Conservation (phyloP, 2,113 vertebrate species). For the Bujurquina vittata region DNA sequence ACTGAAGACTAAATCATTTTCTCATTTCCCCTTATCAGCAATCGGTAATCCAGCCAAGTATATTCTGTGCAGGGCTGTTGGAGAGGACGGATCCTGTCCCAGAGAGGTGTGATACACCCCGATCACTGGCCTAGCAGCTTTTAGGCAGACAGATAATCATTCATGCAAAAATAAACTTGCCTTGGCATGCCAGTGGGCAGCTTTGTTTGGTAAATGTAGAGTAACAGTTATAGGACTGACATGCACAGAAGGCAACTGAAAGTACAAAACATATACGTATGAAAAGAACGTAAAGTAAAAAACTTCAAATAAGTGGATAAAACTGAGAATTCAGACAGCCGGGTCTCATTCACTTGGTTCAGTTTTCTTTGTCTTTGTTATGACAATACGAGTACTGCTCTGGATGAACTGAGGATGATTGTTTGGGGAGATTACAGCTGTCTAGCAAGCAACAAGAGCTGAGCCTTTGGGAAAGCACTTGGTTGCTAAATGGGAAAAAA, state of each 20-base stretch:
- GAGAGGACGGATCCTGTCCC: not conserved
- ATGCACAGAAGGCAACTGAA: not conserved
- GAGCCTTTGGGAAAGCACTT: not conserved
- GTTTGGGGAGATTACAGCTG: not conserved
- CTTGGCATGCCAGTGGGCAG: constrained; percentile 6
- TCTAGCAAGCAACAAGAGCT: not conserved
- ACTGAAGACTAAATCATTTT: not conserved
- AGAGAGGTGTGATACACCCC: not conserved
- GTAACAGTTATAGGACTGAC: not conserved
- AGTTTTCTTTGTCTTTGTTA: constrained; percentile 5
- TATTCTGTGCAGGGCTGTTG: not conserved
- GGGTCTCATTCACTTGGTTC: not conserved
- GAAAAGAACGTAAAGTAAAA: not conserved
- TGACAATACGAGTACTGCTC: not conserved
- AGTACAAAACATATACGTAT: not conserved
- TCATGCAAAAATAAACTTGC: constrained; percentile 6
- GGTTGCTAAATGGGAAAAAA: constrained; percentile 17
- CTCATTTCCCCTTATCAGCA: not conserved
- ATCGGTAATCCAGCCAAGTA: not conserved
- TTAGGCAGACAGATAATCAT: not conserved
- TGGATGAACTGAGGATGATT: not conserved
- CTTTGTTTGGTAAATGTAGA: constrained; percentile 4
- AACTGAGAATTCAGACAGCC: not conserved
- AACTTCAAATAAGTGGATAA: not conserved
- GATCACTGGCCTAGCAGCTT: not conserved